A percentile compares a stretch with the other conserved stretches of the same genome.
Evolutionary conservation across 2,797 vertebrate species (phyloP).

Genomic region (Oreochromis grahami): DNA sequence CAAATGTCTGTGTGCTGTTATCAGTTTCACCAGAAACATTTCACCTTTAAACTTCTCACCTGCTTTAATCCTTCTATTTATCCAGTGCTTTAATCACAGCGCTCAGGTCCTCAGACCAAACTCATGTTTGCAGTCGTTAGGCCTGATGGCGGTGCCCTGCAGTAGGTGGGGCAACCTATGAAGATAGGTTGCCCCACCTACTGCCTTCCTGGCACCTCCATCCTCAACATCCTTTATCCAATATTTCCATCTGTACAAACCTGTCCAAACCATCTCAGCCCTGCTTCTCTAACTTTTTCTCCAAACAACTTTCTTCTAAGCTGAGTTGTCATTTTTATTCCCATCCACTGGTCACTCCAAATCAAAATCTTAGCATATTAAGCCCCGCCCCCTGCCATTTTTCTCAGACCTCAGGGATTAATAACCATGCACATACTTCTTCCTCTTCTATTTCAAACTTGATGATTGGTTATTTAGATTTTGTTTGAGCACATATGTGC

Average conservation of each 20-base stretch:
- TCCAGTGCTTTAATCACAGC: not conserved
- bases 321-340: not conserved
- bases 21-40: not conserved
- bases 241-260: not conserved
- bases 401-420: not conserved
- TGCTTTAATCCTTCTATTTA: not conserved
- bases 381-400: not conserved
- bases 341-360: not conserved
- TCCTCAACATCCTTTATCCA: not conserved
- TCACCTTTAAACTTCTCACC: not conserved
- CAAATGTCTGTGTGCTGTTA: not conserved
- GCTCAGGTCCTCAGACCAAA: not conserved
- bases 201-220: not conserved
- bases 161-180: not conserved
- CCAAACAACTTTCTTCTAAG: not conserved
- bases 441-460: not conserved
- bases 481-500: not conserved
- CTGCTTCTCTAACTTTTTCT: not conserved
- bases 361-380: not conserved
- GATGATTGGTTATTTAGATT: not conserved
- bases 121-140: not conserved
- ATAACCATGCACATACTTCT: not conserved
- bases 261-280: not conserved
- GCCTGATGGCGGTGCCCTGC: not conserved
- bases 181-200: not conserved